Conservation (phyloP, 2,888 invertebrate genomes). For the Actias luna region DNA sequence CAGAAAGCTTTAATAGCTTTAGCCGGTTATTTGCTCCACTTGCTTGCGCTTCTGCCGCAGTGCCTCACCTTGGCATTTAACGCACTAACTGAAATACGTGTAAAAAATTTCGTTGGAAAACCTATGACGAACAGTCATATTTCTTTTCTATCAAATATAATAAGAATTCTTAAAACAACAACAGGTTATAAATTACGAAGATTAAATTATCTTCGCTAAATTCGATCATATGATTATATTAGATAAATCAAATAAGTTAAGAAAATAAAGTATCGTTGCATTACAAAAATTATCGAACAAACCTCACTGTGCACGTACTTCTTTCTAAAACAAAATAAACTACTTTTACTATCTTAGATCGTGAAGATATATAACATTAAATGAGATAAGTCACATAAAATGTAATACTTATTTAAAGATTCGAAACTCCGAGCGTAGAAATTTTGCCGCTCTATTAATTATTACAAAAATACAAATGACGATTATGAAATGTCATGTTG, state of each 20-base stretch:
- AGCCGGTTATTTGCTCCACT: conserved; percentile 61
- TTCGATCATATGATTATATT: too few relatives aligned
- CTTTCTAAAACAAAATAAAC: too few relatives aligned
- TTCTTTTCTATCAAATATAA: neutral
- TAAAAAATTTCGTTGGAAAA: neutral
- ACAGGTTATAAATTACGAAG: neutral
- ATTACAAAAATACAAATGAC: too few relatives aligned
- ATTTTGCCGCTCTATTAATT: too few relatives aligned
- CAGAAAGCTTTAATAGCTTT: conserved; percentile 70
- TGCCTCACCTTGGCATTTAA: conserved; percentile 70
- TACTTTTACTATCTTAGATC: too few relatives aligned
- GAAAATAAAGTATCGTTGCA: too few relatives aligned
- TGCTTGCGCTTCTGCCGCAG: conserved; percentile 44
- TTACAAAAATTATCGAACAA: too few relatives aligned
- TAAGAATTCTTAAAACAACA: conserved; percentile 11
- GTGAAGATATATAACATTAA: too few relatives aligned
- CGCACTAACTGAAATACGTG: conserved; percentile 5
- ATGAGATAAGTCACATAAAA: conserved; percentile 41
- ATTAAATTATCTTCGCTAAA: neutral
- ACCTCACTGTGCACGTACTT: too few relatives aligned
- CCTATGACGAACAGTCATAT: neutral
- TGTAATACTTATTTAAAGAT: conserved; percentile 23
- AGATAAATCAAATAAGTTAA: neutral
- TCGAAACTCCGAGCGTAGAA: neutral
- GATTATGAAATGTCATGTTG: too few relatives aligned